Conservation (phyloP, 1,140 invertebrate genomes). For the Akabosia matsudoensis region DNA sequence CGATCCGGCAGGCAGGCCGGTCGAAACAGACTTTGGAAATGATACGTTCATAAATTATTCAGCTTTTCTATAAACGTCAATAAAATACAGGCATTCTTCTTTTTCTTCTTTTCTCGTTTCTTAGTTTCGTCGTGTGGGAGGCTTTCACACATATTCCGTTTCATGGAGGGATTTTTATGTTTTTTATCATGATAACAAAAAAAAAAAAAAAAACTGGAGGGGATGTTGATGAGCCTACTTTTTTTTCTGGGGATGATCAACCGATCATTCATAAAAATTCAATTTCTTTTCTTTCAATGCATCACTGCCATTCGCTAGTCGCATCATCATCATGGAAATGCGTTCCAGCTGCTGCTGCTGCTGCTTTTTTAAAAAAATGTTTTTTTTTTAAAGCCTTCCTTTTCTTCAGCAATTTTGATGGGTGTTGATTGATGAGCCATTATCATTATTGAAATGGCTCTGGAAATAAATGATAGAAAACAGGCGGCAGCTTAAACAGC, state of each 20-base stretch:
- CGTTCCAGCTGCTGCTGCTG: background rate
- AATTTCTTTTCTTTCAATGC: background rate
- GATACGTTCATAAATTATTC: too few species aligned
- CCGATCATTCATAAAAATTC: background rate
- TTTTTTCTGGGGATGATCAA: background rate
- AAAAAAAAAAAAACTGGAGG: too few species aligned
- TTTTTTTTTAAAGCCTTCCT: background rate
- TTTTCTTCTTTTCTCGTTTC: too few species aligned
- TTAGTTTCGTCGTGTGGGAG: too few species aligned
- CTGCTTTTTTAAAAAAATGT: background rate
- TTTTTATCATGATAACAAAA: too few species aligned
- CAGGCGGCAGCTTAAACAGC: background rate
- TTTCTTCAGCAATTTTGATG: background rate
- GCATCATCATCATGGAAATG: too few species aligned
- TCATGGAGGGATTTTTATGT: too few species aligned
- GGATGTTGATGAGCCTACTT: background rate
- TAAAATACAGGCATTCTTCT: too few species aligned
- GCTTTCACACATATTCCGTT: too few species aligned
- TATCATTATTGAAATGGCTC: constrained; percentile 15
- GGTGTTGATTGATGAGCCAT: constrained; percentile 24
- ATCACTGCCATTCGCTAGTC: background rate
- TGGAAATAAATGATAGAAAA: background rate
- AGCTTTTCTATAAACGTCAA: too few species aligned
- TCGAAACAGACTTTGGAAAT: too few species aligned
- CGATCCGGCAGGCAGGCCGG: too few species aligned